Conservation (phyloP, 35 echinoderm and acorn worm genomes). For the Amphiura filiformis region DNA sequence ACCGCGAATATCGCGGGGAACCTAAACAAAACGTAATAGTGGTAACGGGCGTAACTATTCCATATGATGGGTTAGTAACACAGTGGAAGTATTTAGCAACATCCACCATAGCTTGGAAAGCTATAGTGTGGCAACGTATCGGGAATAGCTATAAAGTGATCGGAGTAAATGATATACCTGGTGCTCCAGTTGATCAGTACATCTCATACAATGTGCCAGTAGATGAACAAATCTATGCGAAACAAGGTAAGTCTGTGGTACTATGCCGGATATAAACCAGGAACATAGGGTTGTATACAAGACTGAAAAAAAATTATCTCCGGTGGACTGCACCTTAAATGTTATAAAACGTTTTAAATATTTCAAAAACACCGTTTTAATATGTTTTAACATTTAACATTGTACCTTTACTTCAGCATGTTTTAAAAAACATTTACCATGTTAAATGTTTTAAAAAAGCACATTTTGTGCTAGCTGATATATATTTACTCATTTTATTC, state of each 20-base stretch:
- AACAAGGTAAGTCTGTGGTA: not conserved
- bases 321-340: not conserved
- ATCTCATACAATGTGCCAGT: not conserved
- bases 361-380: not conserved
- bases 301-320: not conserved
- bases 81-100: not conserved
- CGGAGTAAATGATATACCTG: not conserved
- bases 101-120: not conserved
- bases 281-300: not conserved
- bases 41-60: no score
- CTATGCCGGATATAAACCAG: not conserved
- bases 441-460: no score
- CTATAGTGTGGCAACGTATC: not conserved
- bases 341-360: not conserved
- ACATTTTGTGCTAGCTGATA: no score
- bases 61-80: not conserved
- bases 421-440: not conserved
- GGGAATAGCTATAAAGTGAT: not conserved
- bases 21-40: no score
- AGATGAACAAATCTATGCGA: not conserved
- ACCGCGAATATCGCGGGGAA: no score
- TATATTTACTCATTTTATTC: no score
- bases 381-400: not conserved
- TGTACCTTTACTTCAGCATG: not conserved
- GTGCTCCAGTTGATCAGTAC: not conserved